A percentile compares a stretch with the other conserved stretches of the same genome.
These are phyloP conservation scores for Stichopus horrens DNA, from an alignment of 53 echinoderm and acorn worm genomes.

Conservation along the genomic window DNA sequence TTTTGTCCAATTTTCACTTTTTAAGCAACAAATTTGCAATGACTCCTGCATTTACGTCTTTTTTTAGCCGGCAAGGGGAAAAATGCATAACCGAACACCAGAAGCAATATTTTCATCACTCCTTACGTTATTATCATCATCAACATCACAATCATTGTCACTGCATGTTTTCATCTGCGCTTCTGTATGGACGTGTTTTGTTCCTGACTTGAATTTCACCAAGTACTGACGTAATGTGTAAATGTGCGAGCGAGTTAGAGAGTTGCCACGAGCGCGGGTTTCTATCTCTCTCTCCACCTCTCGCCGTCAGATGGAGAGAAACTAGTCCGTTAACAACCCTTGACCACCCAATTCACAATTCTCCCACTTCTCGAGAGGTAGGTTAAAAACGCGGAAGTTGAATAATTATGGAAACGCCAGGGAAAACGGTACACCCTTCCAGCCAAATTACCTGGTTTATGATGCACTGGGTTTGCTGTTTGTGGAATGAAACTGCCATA, in stretches of 20 bases:
- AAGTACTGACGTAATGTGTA: not conserved
- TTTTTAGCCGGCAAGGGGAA: too few relatives aligned
- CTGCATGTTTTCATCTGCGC: too few relatives aligned
- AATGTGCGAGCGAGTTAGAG: not conserved
- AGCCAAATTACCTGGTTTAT: conserved; percentile 1
- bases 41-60: too few relatives aligned
- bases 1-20: too few relatives aligned
- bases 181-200: not conserved
- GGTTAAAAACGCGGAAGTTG: conserved; percentile 20
- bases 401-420: not conserved
- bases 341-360: conserved; percentile 24
- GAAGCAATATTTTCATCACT: too few relatives aligned
- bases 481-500: too few relatives aligned
- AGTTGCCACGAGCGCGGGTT: not conserved
- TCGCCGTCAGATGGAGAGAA: not conserved
- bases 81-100: too few relatives aligned
- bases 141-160: too few relatives aligned
- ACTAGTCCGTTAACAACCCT: conserved; percentile 25
- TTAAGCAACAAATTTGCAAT: too few relatives aligned
- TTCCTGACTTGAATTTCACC: not conserved
- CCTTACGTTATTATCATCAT: too few relatives aligned
- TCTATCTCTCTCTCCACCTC: too few relatives aligned
- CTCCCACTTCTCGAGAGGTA: conserved; percentile 24
- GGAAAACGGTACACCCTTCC: conserved; percentile 19
- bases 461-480: too few relatives aligned